These are phyloP conservation scores for Tautogolabrus adspersus DNA, from an alignment of 2,113 vertebrate species.

Conservation along the genomic window DNA sequence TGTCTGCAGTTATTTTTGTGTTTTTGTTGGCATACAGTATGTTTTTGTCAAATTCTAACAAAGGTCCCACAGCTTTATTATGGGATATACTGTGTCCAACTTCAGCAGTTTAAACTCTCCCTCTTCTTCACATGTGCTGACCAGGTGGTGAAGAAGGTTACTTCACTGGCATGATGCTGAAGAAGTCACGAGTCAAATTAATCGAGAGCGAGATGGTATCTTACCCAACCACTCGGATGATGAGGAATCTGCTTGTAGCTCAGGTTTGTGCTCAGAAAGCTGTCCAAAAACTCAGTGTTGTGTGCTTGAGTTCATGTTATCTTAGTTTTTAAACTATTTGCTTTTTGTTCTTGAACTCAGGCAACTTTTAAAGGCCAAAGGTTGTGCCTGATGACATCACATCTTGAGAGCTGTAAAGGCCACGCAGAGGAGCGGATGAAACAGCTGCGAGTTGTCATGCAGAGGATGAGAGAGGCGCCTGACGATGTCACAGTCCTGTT, in stretches of 20 bases:
- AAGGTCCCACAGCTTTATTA: not conserved
- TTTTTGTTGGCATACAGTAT: too few species aligned
- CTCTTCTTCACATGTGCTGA: slow-evolving; percentile 6
- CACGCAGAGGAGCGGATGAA: slow-evolving; percentile 87
- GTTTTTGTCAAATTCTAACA: not conserved
- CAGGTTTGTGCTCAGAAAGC: slow-evolving; percentile 79
- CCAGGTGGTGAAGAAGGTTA: slow-evolving; percentile 90
- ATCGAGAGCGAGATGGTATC: slow-evolving; percentile 86
- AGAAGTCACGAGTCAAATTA: slow-evolving; percentile 90
- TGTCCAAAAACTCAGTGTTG: not conserved
- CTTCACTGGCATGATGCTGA: slow-evolving; percentile 94
- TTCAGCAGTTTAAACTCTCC: not conserved
- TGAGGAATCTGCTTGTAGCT: slow-evolving; percentile 93
- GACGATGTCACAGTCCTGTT: slow-evolving; percentile 89
- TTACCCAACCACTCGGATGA: slow-evolving; percentile 92
- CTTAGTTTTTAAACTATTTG: not conserved
- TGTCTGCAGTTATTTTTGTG: not conserved
- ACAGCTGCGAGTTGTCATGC: slow-evolving; percentile 86
- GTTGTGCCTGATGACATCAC: slow-evolving; percentile 94
- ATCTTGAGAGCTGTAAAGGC: slow-evolving; percentile 93
- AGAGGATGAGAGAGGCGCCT: slow-evolving; percentile 84
- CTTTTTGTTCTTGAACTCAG: slow-evolving; percentile 70
- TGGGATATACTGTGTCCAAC: not conserved
- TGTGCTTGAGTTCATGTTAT: not conserved
- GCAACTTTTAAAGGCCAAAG: slow-evolving; percentile 86